Conservation (phyloP, 2,888 invertebrate genomes). For the Lasioglossum zephyrum region DNA sequence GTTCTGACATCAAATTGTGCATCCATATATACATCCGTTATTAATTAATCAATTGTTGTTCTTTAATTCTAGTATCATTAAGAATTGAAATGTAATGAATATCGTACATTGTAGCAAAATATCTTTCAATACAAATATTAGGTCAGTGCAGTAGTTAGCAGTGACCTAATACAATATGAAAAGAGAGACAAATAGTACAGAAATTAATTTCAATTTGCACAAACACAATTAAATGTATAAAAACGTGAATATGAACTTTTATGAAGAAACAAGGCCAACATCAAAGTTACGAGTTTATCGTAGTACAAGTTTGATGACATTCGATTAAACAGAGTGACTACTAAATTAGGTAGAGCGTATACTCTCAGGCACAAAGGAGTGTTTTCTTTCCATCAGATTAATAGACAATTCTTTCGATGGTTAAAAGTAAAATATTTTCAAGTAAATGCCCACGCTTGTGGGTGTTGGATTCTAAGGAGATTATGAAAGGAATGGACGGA, state of each 20-base stretch:
- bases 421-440: slow-evolving; percentile 8
- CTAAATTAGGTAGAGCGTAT: neutral
- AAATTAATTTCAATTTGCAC: slow-evolving; percentile 26
- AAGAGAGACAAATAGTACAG: neutral
- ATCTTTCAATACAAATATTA: slow-evolving; percentile 26
- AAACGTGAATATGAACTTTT: neutral
- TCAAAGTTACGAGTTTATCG: neutral
- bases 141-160: neutral
- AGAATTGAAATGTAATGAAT: slow-evolving; percentile 43
- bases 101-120: slow-evolving; percentile 16
- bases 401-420: neutral
- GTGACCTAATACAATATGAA: neutral
- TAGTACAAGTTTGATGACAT: slow-evolving; percentile 9
- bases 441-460: slow-evolving; percentile 34
- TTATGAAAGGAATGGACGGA: slow-evolving; percentile 48
- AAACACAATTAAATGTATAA: neutral
- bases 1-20: slow-evolving; percentile 21
- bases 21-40: neutral
- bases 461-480: slow-evolving; percentile 34
- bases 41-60: neutral
- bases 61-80: slow-evolving; percentile 13
- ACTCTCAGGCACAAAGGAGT: neutral
- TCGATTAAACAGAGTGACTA: slow-evolving; percentile 16
- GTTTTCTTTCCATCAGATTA: neutral
- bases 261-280: neutral